Evolutionary conservation across 2,113 vertebrate genomes (phyloP).

Genomic region (Taxidea taxus): DNA sequence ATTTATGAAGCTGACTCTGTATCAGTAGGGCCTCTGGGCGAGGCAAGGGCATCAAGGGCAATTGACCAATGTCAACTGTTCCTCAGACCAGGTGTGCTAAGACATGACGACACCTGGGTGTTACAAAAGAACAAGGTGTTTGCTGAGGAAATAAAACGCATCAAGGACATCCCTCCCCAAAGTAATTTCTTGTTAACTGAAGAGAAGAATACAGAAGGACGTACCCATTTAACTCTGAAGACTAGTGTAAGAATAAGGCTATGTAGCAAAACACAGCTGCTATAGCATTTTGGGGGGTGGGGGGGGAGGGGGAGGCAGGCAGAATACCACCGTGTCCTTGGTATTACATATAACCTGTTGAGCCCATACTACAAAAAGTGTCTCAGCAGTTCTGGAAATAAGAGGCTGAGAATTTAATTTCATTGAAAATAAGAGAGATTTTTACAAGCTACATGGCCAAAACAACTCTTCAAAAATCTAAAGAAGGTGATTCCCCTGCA

Average conservation of each 20-base stretch:
- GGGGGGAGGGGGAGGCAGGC: not conserved
- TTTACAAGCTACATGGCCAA: not conserved
- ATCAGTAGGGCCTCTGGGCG: not conserved
- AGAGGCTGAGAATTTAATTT: not conserved
- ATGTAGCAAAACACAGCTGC: not conserved
- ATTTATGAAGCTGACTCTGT: not conserved
- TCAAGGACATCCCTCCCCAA: not conserved
- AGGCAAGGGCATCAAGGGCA: not conserved
- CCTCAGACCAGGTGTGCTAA: not conserved
- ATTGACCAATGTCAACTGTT: not conserved
- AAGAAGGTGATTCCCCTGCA: not conserved
- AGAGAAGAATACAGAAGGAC: not conserved
- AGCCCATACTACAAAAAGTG: not conserved
- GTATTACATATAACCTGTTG: not conserved
- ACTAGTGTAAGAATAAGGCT: not conserved
- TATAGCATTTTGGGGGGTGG: not conserved
- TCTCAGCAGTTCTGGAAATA: not conserved
- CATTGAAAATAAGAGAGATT: not conserved
- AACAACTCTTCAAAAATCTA: slow-evolving; percentile 3
- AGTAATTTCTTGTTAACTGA: not conserved
- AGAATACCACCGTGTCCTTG: not conserved
- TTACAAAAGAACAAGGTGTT: not conserved
- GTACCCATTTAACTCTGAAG: not conserved
- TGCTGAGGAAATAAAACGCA: not conserved
- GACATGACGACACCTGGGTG: not conserved